Percentiles rank a stretch among this genome's conserved stretches.
Conservation (phyloP, 2,113 vertebrate species). For the Daubentonia madagascariensis region DNA sequence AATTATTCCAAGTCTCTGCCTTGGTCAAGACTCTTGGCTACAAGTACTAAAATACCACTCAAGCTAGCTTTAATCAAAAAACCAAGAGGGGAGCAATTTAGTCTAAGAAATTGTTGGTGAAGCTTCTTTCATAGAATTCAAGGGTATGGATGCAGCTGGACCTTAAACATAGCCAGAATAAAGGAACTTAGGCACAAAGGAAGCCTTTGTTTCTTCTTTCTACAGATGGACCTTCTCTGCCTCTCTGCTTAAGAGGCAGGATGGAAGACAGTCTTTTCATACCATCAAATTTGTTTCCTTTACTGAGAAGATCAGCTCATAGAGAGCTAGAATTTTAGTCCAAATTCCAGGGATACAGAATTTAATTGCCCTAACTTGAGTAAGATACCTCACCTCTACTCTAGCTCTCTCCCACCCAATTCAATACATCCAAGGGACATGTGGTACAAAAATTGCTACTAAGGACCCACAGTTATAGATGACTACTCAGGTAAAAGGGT, state of each 20-base stretch:
- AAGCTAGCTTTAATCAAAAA: not conserved
- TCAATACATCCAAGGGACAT: not conserved
- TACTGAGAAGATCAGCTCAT: not conserved
- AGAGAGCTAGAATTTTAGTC: not conserved
- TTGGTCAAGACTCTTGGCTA: not conserved
- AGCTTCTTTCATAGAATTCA: not conserved
- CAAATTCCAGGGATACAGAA: not conserved
- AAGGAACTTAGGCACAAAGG: not conserved
- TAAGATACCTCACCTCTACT: not conserved
- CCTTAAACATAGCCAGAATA: not conserved
- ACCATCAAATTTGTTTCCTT: not conserved
- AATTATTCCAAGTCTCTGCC: not conserved
- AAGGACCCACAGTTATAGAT: not conserved
- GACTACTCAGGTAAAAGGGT: not conserved
- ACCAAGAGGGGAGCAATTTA: not conserved
- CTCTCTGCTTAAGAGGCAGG: not conserved
- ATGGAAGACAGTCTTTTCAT: not conserved
- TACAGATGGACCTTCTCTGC: not conserved
- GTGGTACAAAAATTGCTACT: too few relatives aligned
- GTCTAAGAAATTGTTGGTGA: not conserved
- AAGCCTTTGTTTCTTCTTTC: not conserved
- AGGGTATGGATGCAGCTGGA: not conserved
- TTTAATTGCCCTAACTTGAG: not conserved
- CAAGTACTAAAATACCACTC: not conserved
- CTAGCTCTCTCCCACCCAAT: not conserved